A percentile compares a stretch with the other conserved stretches of the same genome.
phyloP scores from a whole-genome alignment of 2,888 invertebrate genomes.

The Ecliptopera silaceata region DNA sequence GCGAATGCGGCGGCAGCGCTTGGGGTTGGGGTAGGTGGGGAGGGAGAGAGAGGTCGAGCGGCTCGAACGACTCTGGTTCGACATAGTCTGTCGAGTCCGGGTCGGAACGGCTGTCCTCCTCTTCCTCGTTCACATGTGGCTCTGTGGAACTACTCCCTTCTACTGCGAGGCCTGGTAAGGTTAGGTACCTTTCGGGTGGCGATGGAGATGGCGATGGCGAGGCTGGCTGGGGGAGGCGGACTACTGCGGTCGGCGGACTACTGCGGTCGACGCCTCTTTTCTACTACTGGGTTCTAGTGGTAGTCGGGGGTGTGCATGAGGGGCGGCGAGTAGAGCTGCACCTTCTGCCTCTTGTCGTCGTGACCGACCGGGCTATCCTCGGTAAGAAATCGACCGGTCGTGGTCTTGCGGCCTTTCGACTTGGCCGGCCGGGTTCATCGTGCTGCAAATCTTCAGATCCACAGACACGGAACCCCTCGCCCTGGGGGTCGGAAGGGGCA shows the following conservation, averaged over 20 bases:
- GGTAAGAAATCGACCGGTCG: neutral
- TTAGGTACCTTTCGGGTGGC: neutral
- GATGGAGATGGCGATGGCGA: neutral
- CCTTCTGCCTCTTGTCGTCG: neutral
- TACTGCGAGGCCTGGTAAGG: neutral
- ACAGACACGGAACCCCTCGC: neutral
- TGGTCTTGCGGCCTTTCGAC: no score
- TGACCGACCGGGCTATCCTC: neutral
- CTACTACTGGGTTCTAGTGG: neutral
- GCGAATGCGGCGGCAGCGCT: neutral
- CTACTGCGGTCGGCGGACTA: no score
- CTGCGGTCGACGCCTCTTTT: neutral
- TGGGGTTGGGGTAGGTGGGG: neutral
- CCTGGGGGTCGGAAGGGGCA: neutral
- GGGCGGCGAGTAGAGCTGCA: no score
- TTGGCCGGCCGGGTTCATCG: neutral
- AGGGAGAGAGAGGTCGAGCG: neutral
- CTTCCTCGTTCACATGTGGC: neutral
- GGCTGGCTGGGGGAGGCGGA: no score
- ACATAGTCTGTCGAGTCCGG: no score
- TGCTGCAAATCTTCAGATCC: neutral
- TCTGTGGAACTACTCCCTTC: neutral
- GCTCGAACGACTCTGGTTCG: neutral
- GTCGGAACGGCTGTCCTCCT: neutral
- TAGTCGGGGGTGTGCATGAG: no score